A percentile compares a stretch with the other conserved stretches of the same genome.
These are phyloP conservation scores for Recurvirostra avosetta DNA, from an alignment of 2,113 vertebrate genomes.

Conservation along the genomic window DNA sequence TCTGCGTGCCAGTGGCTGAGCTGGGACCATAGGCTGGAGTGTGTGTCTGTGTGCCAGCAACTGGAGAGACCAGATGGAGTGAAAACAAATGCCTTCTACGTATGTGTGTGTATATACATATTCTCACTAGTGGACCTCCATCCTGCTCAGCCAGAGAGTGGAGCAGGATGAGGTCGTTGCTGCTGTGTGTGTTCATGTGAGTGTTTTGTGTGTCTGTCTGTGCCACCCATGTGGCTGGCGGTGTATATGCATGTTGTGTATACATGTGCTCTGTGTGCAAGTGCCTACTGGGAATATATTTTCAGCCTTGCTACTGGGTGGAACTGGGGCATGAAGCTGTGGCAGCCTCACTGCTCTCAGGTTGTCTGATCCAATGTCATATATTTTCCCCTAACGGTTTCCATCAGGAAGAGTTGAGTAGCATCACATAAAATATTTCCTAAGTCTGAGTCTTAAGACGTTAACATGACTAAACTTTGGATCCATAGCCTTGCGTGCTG, in stretches of 20 bases:
- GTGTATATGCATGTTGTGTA: no score
- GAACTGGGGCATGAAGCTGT: not conserved
- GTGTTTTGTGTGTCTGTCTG: not conserved
- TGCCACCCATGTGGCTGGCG: not conserved
- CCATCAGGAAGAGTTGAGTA: not conserved
- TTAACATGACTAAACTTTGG: not conserved
- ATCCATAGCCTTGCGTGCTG: not conserved
- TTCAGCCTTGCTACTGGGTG: not conserved
- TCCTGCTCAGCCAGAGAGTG: not conserved
- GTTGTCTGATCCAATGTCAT: not conserved
- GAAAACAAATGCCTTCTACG: not conserved
- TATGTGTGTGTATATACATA: not conserved
- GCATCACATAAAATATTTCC: not conserved
- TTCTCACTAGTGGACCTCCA: not conserved
- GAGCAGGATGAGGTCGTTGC: not conserved
- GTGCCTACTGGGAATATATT: not conserved
- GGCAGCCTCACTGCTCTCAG: not conserved
- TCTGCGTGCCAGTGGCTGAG: not conserved
- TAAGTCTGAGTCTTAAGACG: not conserved
- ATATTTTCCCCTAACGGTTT: not conserved
- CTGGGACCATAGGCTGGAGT: no score
- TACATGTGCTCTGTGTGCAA: not conserved
- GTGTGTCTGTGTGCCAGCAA: no score
- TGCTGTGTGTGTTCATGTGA: not conserved
- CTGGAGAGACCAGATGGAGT: not conserved